Conservation (phyloP, 2,797 vertebrate species). For the Micrastur ruficollis region DNA sequence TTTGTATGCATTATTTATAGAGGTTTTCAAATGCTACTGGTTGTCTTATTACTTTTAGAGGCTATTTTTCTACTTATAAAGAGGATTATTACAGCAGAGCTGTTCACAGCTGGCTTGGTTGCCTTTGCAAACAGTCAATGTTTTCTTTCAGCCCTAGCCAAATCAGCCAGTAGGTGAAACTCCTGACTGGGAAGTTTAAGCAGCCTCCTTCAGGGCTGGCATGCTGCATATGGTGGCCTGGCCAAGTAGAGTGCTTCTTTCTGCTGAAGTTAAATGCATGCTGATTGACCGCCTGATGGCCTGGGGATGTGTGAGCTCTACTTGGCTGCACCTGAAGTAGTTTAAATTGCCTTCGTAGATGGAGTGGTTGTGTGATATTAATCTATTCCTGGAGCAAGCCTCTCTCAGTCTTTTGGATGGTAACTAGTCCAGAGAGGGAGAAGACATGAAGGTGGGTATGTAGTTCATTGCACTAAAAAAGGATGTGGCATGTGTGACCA, state of each 20-base stretch:
- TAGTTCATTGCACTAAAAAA: neutral
- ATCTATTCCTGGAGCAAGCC: neutral
- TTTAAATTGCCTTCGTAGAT: neutral
- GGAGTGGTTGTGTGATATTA: neutral
- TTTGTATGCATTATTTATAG: neutral
- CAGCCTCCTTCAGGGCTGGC: neutral
- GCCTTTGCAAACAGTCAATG: neutral
- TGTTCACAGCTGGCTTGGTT: neutral
- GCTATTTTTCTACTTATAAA: constrained; percentile 2
- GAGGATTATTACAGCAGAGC: neutral
- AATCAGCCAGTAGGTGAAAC: neutral
- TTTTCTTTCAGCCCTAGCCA: neutral
- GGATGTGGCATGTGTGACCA: accelerated
- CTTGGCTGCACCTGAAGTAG: neutral
- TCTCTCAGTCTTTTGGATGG: neutral
- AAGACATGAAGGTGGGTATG: neutral
- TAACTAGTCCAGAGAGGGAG: neutral
- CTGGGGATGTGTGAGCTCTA: neutral
- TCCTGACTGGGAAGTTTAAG: neutral
- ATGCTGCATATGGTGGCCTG: no score
- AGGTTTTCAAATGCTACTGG: neutral
- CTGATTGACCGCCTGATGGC: neutral
- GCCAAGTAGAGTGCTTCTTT: neutral
- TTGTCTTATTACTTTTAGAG: constrained; percentile 15
- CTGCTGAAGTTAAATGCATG: neutral